Conservation (phyloP, 2,888 invertebrate species). For the Eurytoma californica region DNA sequence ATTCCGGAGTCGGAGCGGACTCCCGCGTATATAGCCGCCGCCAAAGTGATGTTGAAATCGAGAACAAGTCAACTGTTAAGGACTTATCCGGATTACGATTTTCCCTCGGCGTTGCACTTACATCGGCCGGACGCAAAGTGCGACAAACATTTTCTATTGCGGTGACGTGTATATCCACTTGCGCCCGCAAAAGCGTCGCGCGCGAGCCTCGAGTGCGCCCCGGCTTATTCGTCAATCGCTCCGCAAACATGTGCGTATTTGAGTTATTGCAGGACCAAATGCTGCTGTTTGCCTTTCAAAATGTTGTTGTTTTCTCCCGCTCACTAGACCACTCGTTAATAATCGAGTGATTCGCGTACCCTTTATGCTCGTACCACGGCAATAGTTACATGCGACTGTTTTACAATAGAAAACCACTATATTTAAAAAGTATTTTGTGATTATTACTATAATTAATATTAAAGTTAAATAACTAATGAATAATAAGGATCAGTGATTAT, state of each 20-base stretch:
- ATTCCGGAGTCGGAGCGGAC: slow-evolving; percentile 7
- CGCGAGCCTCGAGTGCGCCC: slow-evolving; percentile 39
- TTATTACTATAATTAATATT: too few species aligned
- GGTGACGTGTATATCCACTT: slow-evolving; percentile 4
- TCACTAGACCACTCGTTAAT: too few species aligned
- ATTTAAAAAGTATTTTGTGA: too few species aligned
- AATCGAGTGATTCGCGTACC: background rate
- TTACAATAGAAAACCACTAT: too few species aligned
- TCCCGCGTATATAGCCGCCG: background rate
- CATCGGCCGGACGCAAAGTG: slow-evolving; percentile 23
- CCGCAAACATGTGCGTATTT: slow-evolving; percentile 36
- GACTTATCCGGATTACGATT: slow-evolving; percentile 65
- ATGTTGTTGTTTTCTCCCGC: slow-evolving; percentile 17
- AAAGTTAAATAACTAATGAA: too few species aligned
- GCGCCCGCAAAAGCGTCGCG: background rate
- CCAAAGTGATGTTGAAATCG: slow-evolving; percentile 44
- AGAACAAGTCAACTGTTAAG: slow-evolving; percentile 60
- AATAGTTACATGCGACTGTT: background rate
- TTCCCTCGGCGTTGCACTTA: slow-evolving; percentile 31
- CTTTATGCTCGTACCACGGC: background rate
- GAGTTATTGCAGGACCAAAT: slow-evolving; percentile 17
- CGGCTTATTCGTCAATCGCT: slow-evolving; percentile 41
- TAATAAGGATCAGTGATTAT: too few species aligned
- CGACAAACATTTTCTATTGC: slow-evolving; percentile 47
- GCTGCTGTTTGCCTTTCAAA: slow-evolving; percentile 36